Evolutionary conservation across 2,888 invertebrate genomes (phyloP).

Genomic region (Nephrotoma guestfalica): DNA sequence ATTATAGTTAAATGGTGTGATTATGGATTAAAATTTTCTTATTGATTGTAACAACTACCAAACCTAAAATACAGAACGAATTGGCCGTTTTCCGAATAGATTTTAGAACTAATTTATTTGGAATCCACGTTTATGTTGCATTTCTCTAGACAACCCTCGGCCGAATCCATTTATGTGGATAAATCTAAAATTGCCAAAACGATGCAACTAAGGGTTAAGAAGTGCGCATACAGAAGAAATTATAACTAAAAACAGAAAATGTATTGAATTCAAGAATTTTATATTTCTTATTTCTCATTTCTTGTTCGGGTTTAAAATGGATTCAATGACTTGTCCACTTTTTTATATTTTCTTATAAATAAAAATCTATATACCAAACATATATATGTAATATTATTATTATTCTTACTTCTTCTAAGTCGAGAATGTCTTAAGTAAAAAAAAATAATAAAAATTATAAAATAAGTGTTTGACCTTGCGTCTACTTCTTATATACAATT

Average conservation of each 20-base stretch:
- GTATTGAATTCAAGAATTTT: not conserved
- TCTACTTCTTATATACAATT: slow-evolving; percentile 5
- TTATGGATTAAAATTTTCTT: too few relatives aligned
- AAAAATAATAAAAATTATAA: not conserved
- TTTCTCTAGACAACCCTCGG: not conserved
- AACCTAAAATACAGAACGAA: too few relatives aligned
- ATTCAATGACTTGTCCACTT: slow-evolving; percentile 8
- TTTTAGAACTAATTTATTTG: too few relatives aligned
- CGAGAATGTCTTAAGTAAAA: not conserved
- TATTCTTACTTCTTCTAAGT: not conserved
- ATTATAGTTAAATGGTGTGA: too few relatives aligned
- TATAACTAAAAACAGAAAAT: not conserved
- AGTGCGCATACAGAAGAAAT: not conserved
- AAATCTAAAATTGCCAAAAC: not conserved
- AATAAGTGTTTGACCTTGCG: slow-evolving; percentile 8
- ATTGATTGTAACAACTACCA: too few relatives aligned
- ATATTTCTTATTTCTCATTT: not conserved
- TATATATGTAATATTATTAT: not conserved
- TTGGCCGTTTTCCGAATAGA: too few relatives aligned
- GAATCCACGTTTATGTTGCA: not conserved
- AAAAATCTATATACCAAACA: not conserved
- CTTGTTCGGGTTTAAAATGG: slow-evolving; percentile 5
- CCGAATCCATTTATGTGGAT: not conserved
- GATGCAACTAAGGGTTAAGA: not conserved
- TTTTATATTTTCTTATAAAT: not conserved